Percentiles rank a stretch among this genome's conserved stretches.
Evolutionary conservation across 23 tunicate species (phyloP).

Genomic region (Halocynthia roretzi): DNA sequence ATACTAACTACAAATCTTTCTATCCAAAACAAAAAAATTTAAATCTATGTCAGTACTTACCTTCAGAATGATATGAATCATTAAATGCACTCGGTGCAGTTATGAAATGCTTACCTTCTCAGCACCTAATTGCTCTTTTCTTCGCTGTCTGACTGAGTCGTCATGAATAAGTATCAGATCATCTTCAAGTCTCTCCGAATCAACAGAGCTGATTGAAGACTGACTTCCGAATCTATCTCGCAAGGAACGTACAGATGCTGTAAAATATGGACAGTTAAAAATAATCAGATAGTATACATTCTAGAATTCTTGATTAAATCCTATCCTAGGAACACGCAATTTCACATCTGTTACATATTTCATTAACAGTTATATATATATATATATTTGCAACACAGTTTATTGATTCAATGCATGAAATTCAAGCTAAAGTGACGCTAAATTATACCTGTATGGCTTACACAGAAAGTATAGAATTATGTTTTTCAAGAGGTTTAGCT

Average conservation of each 20-base stretch:
- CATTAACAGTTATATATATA: too few species aligned
- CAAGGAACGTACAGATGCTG: slow-evolving; percentile 70
- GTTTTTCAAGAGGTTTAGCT: too few species aligned
- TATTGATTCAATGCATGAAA: too few species aligned
- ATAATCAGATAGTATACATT: too few species aligned
- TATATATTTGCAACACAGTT: too few species aligned
- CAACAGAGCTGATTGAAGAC: slow-evolving; percentile 52
- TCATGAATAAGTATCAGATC: slow-evolving; percentile 63
- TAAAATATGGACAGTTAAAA: background rate
- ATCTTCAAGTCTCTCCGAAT: slow-evolving; percentile 72
- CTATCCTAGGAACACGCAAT: too few species aligned
- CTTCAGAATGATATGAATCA: background rate
- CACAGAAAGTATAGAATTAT: too few species aligned
- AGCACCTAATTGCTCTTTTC: slow-evolving; percentile 53
- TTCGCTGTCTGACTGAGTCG: slow-evolving; percentile 57
- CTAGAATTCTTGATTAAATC: too few species aligned
- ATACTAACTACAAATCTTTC: too few species aligned
- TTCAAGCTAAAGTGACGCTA: background rate
- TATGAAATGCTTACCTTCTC: slow-evolving; percentile 24
- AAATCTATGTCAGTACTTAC: background rate
- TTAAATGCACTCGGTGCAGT: background rate
- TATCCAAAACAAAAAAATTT: too few species aligned
- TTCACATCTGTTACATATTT: too few species aligned
- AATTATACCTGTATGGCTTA: background rate
- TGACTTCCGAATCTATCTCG: slow-evolving; percentile 54